Conservation (phyloP, 2,113 vertebrate genomes). For the Calidris pugnax region DNA sequence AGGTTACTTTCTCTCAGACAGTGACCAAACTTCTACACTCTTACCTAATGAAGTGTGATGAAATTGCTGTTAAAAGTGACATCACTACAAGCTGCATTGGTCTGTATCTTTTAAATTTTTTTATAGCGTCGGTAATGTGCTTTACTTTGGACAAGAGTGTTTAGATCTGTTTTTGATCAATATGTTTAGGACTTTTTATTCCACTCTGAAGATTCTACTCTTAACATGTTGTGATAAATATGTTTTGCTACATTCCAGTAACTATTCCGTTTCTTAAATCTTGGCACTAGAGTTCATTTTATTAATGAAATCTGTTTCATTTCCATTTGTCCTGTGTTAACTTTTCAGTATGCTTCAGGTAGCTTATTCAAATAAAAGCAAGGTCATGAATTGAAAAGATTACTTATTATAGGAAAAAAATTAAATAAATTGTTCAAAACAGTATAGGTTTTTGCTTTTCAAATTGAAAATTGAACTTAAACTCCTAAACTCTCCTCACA, state of each 20-base stretch:
- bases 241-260: neutral
- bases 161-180: slow-evolving; percentile 19
- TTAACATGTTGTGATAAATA: slow-evolving; percentile 6
- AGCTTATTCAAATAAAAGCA: neutral
- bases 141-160: neutral
- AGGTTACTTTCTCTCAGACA: neutral
- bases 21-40: neutral
- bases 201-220: neutral
- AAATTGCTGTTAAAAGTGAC: neutral
- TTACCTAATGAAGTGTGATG: neutral
- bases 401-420: neutral
- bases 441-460: slow-evolving; percentile 52
- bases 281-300: neutral
- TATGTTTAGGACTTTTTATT: neutral
- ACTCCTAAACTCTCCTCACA: slow-evolving; percentile 48
- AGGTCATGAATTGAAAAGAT: neutral
- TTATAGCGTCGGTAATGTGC: neutral
- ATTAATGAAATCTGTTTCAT: neutral
- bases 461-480: slow-evolving; percentile 56
- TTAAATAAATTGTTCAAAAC: slow-evolving; percentile 54
- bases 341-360: neutral
- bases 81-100: neutral
- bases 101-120: neutral
- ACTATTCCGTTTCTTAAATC: neutral
- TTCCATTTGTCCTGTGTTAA: neutral